Evolutionary conservation across 1,140 invertebrate species (phyloP), one percentile per base, ranked within the genome.

Genomic region (Drosophila littoralis): DNA sequence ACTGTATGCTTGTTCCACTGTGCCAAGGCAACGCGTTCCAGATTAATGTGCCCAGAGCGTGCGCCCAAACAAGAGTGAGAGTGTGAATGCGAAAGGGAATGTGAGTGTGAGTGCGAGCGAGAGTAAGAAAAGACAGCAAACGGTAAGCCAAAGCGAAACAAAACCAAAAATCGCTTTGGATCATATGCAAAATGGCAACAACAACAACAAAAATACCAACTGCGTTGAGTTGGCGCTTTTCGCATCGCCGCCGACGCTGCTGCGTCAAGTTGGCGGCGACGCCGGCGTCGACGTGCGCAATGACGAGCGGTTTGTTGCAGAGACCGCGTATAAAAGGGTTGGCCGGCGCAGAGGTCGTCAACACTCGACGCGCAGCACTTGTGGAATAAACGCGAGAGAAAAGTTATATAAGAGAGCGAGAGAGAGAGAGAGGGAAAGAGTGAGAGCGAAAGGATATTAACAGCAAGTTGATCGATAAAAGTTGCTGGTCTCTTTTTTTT

Each of bases 301-400:
- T 66, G 72, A 75, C 63, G 65, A 46, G 58, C 58, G 46, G 43
- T 82, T 78, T 70, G 51, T 22, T 52, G 77, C 60, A 59, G 78
- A 66, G 79, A 48, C 67, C 76, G 72, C 69, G 77, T 88, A 88
- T 88, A 88, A 88, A 88, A 88, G 83, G 83, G 84, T 89, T 82
- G 77, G 46, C 51, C 72, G 42, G 66, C 57, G 60, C 83, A 77
- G 84, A 88, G 83, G 79, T 88, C 73, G 76, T 73, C 83, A 82
- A 89, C 84, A 88, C 57, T 79, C 77, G 69, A 35, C 66, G 81
- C 81, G 75, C 67, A 52, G 60, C 69, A 61, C 42, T 67, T 75
- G 72, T 75, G 59, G 72, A 75, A 63, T 75, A 70, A 38, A 51
- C 66, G 32, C 66, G 71, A 38, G 33, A 2, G 22, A 28, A 28